Conservation (phyloP, 2,888 invertebrate genomes). For the Nineta flava region DNA sequence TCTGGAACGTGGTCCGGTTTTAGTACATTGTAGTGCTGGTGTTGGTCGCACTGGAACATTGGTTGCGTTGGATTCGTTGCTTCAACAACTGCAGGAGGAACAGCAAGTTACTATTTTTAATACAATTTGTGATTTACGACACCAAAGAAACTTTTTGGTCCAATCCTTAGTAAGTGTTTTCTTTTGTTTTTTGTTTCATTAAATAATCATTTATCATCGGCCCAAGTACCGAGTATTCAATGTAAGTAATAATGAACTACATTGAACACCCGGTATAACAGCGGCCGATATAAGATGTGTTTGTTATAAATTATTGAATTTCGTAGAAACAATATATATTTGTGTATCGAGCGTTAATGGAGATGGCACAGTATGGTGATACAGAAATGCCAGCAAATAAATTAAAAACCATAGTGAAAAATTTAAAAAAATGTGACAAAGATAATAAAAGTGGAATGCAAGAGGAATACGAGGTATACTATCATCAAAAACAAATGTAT, state of each 20-base stretch:
- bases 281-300: neutral
- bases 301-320: constrained; percentile 12
- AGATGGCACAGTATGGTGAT: constrained; percentile 81
- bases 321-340: constrained; percentile 89
- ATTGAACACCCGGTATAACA: too few relatives aligned
- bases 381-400: constrained; percentile 66
- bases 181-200: neutral
- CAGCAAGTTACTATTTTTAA: constrained; percentile 78
- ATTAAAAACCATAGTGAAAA: constrained; percentile 56
- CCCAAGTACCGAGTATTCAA: too few relatives aligned
- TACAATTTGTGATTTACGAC: constrained; percentile 75
- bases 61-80: constrained; percentile 78
- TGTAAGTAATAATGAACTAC: neutral
- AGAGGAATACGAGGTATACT: constrained; percentile 67
- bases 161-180: constrained; percentile 55
- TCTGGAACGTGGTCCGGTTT: constrained; percentile 63
- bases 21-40: constrained; percentile 89
- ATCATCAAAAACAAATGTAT: too few relatives aligned
- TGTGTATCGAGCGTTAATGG: constrained; percentile 84
- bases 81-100: constrained; percentile 72
- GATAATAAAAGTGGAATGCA: constrained; percentile 59
- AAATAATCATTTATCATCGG: too few relatives aligned
- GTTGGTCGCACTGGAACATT: constrained; percentile 91
- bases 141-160: constrained; percentile 85
- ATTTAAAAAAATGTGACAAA: constrained; percentile 54